These are phyloP conservation scores for Planococcus citri DNA, from an alignment of 1,140 invertebrate genomes.

Conservation along the genomic window DNA sequence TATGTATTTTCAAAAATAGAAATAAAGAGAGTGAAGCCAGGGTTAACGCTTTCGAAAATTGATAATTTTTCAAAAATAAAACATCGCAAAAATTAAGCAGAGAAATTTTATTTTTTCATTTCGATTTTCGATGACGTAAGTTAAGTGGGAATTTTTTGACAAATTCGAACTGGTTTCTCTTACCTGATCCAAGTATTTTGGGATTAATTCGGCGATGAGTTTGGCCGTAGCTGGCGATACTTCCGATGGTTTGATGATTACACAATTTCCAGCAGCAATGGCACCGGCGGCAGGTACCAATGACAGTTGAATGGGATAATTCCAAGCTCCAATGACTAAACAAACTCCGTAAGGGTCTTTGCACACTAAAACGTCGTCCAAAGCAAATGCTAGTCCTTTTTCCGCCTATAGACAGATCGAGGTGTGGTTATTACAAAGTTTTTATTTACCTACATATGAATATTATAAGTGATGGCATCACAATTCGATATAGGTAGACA, in stretches of 20 bases:
- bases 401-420: no score
- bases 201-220: conserved; percentile 61
- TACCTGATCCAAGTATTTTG: conserved; percentile 82
- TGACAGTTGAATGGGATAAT: conserved; percentile 84
- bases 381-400: conserved; percentile 51
- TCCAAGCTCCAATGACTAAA: conserved; percentile 90
- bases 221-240: conserved; percentile 56
- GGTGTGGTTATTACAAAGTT: no score
- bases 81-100: no score
- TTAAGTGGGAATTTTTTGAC: no score
- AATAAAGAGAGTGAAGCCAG: no score
- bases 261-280: conserved; percentile 88
- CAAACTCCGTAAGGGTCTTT: conserved; percentile 79
- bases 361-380: conserved; percentile 57
- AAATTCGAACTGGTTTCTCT: conserved; percentile 25
- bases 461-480: no score
- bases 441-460: conserved; percentile 45
- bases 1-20: no score
- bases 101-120: no score
- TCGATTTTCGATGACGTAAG: no score
- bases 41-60: no score
- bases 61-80: no score
- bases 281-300: conserved; percentile 60
- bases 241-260: conserved; percentile 95
- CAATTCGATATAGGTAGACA: no score